A percentile compares a stretch with the other conserved stretches of the same genome.
These are phyloP conservation scores for Phaethon lepturus DNA, from an alignment of 2,113 vertebrate genomes.

Conservation along the genomic window DNA sequence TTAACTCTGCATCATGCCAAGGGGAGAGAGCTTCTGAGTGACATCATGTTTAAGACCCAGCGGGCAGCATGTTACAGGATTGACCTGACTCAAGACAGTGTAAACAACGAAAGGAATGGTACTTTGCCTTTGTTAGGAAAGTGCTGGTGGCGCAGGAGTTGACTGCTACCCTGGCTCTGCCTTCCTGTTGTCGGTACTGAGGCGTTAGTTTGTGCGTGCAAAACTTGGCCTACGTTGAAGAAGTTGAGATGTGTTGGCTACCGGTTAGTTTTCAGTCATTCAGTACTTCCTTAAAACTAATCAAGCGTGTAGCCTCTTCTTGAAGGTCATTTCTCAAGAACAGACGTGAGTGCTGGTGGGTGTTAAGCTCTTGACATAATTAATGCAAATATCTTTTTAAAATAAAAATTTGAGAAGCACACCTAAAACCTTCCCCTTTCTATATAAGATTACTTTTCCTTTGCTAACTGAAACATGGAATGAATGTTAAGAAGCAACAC, in stretches of 20 bases:
- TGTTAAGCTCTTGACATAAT: conserved; percentile 40
- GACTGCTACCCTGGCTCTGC: neutral
- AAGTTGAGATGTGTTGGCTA: neutral
- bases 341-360: neutral
- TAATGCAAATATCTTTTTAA: conserved; percentile 70
- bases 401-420: conserved; percentile 45
- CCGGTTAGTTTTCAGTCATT: conserved; percentile 35
- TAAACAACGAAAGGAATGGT: neutral
- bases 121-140: neutral
- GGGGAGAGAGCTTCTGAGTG: neutral
- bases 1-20: neutral
- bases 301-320: conserved; percentile 43
- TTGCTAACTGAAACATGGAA: neutral
- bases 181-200: neutral
- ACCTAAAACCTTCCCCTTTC: neutral
- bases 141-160: neutral
- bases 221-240: neutral
- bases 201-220: neutral
- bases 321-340: conserved; percentile 44
- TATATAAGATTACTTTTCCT: neutral
- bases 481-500: neutral
- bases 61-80: neutral
- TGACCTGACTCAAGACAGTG: neutral
- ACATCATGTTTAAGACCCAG: neutral
- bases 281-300: conserved; percentile 73